Conservation (phyloP, 1,140 invertebrate genomes). For the Zaprionus camerounensis region DNA sequence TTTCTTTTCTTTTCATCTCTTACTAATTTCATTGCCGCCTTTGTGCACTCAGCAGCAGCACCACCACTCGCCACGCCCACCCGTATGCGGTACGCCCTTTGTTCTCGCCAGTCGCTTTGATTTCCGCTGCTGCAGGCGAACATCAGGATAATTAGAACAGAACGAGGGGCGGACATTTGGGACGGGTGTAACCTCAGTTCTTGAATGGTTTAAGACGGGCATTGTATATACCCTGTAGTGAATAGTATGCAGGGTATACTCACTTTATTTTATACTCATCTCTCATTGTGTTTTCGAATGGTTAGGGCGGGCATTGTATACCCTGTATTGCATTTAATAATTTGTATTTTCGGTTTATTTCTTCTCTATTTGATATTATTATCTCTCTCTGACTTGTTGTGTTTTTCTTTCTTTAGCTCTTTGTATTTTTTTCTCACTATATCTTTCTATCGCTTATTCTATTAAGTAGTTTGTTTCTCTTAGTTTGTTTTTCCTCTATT, state of each 20-base stretch:
- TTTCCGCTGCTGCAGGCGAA: slow-evolving; percentile 36
- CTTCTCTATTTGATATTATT: neutral
- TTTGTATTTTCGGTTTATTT: too few species aligned
- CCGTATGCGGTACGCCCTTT: neutral
- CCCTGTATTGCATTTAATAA: too few species aligned
- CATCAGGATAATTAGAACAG: slow-evolving; percentile 29
- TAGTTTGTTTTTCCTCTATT: neutral
- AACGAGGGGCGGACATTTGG: slow-evolving; percentile 18
- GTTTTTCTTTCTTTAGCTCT: neutral
- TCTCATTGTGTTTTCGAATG: neutral
- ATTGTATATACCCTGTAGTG: neutral
- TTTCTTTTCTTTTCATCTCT: neutral
- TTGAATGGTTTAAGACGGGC: neutral
- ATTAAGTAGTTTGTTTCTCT: neutral
- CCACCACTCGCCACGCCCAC: neutral
- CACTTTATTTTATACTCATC: neutral
- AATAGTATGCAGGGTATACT: neutral
- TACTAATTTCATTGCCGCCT: neutral
- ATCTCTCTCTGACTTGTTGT: neutral
- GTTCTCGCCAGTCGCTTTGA: slow-evolving; percentile 55
- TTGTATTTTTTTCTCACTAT: neutral
- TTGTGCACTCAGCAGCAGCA: neutral
- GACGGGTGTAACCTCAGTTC: neutral
- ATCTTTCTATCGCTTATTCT: neutral
- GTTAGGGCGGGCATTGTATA: too few species aligned